A percentile compares a stretch with the other conserved stretches of the same genome.
These are phyloP conservation scores for Stenopsyche tienmushanensis DNA, from an alignment of 1,140 invertebrate species.

Conservation along the genomic window DNA sequence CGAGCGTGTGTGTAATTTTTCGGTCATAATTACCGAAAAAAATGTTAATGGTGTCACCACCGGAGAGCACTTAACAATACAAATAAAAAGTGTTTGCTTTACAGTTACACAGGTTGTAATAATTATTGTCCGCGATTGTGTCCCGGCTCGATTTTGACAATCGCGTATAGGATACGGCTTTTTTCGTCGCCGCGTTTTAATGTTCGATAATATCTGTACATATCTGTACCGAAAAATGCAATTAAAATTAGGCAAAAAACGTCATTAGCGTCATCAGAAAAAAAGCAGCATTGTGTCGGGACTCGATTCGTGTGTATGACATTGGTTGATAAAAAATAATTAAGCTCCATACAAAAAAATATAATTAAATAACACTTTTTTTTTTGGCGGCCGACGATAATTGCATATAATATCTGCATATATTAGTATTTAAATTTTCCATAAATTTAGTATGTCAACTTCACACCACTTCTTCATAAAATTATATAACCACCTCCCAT, in stretches of 20 bases:
- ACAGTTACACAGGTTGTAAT: constrained; percentile 16
- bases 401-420: no score
- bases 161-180: background rate
- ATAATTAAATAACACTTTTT: no score
- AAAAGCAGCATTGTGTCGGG: no score
- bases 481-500: constrained; percentile 13
- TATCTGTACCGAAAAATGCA: background rate
- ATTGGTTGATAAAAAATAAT: no score
- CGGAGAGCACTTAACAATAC: constrained; percentile 17
- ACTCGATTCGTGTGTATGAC: no score
- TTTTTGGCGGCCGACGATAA: no score
- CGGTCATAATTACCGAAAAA: background rate
- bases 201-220: background rate
- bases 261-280: no score
- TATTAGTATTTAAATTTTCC: no score
- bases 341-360: no score
- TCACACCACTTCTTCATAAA: background rate
- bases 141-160: background rate
- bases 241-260: background rate
- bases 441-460: no score
- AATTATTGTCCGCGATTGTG: constrained; percentile 1
- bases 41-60: constrained; percentile 24
- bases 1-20: constrained; percentile 4
- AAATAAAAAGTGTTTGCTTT: constrained; percentile 24
- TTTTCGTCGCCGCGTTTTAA: background rate